phyloP scores from a whole-genome alignment of 2,888 invertebrate genomes.

The Bombyx huttoni region DNA sequence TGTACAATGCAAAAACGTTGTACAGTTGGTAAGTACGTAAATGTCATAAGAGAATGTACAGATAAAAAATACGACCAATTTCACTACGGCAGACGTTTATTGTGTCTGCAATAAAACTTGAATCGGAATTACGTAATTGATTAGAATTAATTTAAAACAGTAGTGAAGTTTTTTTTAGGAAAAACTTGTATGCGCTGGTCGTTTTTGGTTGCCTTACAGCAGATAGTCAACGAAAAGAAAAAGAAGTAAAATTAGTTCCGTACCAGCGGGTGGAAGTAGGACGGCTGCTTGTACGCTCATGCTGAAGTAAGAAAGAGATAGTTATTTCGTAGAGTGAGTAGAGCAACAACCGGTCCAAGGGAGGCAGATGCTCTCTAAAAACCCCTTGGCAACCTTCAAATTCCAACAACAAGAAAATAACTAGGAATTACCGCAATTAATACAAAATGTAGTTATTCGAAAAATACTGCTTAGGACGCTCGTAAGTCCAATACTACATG shows the following conservation, averaged over 20 bases:
- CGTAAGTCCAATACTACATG: not conserved
- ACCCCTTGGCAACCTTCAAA: conserved; percentile 57
- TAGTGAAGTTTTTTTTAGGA: conserved; percentile 12
- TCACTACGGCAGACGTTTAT: conserved; percentile 1
- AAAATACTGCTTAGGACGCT: not conserved
- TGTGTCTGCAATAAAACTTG: not conserved
- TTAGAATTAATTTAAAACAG: conserved; percentile 22
- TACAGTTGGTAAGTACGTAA: not conserved
- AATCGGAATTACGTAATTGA: conserved; percentile 7
- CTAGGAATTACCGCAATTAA: conserved; percentile 32
- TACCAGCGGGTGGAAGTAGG: conserved; percentile 39
- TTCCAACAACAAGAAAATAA: conserved; percentile 60
- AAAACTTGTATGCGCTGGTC: conserved; percentile 29
- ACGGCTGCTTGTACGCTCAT: conserved; percentile 15
- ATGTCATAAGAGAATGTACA: not conserved
- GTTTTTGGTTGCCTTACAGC: conserved; percentile 34
- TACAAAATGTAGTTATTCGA: conserved; percentile 7
- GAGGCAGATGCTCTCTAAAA: conserved; percentile 62
- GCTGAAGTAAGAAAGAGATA: conserved; percentile 30
- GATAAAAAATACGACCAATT: not conserved
- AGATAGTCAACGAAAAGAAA: conserved; percentile 53
- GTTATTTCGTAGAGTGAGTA: conserved; percentile 32
- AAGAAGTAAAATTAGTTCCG: conserved; percentile 62
- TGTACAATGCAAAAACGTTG: not conserved
- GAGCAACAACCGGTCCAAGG: conserved; percentile 61